phyloP scores from a whole-genome alignment of 1,140 invertebrate species.

The Helicoverpa armigera region DNA sequence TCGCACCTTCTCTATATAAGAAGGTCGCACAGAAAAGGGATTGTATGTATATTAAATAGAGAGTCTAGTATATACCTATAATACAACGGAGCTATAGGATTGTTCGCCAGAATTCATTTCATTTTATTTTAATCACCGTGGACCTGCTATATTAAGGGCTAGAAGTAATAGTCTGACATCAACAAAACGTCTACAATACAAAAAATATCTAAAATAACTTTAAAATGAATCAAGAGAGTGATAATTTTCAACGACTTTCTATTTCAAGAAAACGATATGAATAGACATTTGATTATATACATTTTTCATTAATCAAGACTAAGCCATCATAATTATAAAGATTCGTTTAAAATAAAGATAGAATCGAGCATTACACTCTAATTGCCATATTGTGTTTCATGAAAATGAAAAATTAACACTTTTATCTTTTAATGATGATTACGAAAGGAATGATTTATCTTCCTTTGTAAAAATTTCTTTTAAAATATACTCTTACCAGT shows the following conservation, averaged over 20 bases:
- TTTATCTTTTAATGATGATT: conserved; percentile 4
- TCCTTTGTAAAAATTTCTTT: too few relatives aligned
- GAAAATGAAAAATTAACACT: background rate
- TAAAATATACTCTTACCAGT: too few relatives aligned
- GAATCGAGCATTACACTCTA: background rate
- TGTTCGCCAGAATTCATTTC: too few relatives aligned
- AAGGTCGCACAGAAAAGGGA: too few relatives aligned
- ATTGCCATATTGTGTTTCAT: conserved; percentile 3
- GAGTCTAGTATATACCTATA: too few relatives aligned
- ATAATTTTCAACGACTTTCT: background rate
- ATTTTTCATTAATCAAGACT: background rate
- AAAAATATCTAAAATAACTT: background rate
- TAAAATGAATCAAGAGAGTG: background rate
- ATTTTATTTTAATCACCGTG: too few relatives aligned
- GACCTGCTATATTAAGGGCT: too few relatives aligned
- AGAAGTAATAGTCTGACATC: too few relatives aligned
- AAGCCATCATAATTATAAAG: background rate
- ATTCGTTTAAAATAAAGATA: background rate
- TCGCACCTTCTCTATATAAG: too few relatives aligned
- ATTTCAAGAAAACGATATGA: background rate
- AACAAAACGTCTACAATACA: too few relatives aligned
- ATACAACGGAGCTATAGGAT: too few relatives aligned
- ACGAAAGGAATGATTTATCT: background rate
- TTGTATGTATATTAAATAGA: too few relatives aligned
- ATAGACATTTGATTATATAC: background rate